Evolutionary conservation across 2,888 invertebrate species (phyloP), one percentile per base, ranked within the genome.

Genomic region (Abrostola triplasia): DNA sequence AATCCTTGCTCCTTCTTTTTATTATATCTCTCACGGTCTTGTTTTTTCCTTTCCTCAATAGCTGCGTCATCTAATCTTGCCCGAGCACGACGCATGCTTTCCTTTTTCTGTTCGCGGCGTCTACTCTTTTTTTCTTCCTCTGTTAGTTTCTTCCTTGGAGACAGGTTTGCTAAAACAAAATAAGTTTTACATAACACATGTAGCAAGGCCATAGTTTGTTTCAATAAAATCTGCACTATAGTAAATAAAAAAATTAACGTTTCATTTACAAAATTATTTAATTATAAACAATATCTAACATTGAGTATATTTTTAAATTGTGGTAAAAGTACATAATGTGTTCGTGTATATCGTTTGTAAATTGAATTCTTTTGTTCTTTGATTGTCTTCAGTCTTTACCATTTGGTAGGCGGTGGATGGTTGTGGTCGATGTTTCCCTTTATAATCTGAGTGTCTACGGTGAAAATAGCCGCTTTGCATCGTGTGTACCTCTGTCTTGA

Each of bases 31-130:
- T 57, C 57, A 36, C 57, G 49, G 41, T 57, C 57, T 41, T 57
- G 7, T 24, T 41, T 63, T 12, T 64, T 57, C 58, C 49, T 59
- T 61, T 72, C 72, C 64, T 63, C 72, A 11, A 66, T 36, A 24
- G 59, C 64, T 47, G 47, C 51, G 41, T 60, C 66, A 35, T 61
- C 57, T 42, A 70, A 41, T 53, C 61, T 67, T 11, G 58, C 49
- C n/a, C 64, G 59, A 12, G 63, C 59, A 63, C 67, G 54, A 6
- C 63, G 63, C 58, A 71, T 67, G 48, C 67, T 71, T 11, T 63
- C 44, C 42, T 67, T 71, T 59, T 71, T 71, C 42, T 71, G 71
- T 40, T 71, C 71, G 24, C 62, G 67, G n/a, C 71, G 48, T 24
- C 60, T 44, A 44, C 41, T 60, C 55, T 65, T 70, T 59, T 66